These are phyloP conservation scores for Tetrapedia diversipes DNA, from an alignment of 2,888 invertebrate genomes.

Conservation along the genomic window DNA sequence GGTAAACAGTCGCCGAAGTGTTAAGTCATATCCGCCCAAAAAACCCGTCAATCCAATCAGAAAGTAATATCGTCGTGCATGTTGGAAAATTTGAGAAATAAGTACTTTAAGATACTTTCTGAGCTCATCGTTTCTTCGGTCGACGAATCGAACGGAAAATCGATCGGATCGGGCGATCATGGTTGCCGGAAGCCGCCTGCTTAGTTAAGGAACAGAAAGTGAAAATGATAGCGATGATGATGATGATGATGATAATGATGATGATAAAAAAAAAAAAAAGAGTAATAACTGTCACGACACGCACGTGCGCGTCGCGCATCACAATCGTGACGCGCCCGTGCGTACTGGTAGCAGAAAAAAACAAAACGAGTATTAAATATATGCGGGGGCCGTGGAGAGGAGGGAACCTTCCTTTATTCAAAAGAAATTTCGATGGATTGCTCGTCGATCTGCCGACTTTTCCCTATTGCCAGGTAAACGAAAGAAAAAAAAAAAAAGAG, in stretches of 20 bases:
- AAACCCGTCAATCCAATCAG: slow-evolving; percentile 44
- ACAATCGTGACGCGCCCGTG: slow-evolving; percentile 69
- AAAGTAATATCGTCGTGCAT: slow-evolving; percentile 31
- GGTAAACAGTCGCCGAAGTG: slow-evolving; percentile 30
- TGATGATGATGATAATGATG: slow-evolving; percentile 32
- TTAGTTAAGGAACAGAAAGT: slow-evolving; percentile 65
- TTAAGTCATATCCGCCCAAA: slow-evolving; percentile 54
- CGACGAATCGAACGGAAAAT: slow-evolving; percentile 43
- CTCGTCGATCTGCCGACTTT: slow-evolving; percentile 29
- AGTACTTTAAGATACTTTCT: slow-evolving; percentile 32
- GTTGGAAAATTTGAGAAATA: slow-evolving; percentile 20
- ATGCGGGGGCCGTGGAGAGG: slow-evolving; percentile 82
- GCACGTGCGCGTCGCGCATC: slow-evolving; percentile 61
- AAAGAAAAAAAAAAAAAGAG: slow-evolving; percentile 49
- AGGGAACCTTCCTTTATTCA: slow-evolving; percentile 78
- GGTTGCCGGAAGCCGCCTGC: slow-evolving; percentile 70
- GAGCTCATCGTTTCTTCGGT: slow-evolving; percentile 39
- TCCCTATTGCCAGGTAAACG: slow-evolving; percentile 50
- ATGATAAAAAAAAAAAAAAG: slow-evolving; percentile 49
- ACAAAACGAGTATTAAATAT: slow-evolving; percentile 81
- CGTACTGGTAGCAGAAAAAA: slow-evolving; percentile 68
- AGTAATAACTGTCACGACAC: slow-evolving; percentile 62
- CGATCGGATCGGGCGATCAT: slow-evolving; percentile 64
- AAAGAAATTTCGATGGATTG: slow-evolving; percentile 44
- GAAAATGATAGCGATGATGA: slow-evolving; percentile 46